Base-by-base conservation (phyloP, 2,888 invertebrate species). In the Eurois occulta region DNA sequence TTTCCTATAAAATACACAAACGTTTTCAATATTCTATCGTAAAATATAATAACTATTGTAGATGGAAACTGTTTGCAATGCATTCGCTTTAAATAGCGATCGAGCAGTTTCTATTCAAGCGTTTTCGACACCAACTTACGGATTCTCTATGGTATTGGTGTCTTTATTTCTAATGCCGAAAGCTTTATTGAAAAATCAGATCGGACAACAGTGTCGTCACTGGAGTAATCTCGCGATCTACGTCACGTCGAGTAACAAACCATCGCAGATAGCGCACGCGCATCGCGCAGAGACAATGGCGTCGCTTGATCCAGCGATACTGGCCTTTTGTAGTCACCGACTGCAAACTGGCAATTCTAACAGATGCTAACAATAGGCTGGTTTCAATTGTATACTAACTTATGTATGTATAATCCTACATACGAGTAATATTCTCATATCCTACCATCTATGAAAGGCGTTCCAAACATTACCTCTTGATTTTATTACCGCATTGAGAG, bases 201-300 rank as follows among this genome's bases (percentile, higher is more conserved):
- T 76, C 68, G 80, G 77, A 78, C 76, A 85, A 84, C 80, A 75
- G 88, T 92, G 90, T 91, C 91, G 90, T 92, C 90, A 92, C 83
- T 46, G 43, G 75, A 80, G 86, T 87, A 92, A 95, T 95, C 94
- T 91, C 86, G 87, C 87, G 90, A 95, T 95, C 95, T 92, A 80
- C 87, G 92, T 94, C 95, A 95, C 95, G 95, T 94, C 72, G 76
- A 72, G 73, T 82, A 81, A 81, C 89, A 85, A 88, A 87, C 92
- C 91, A 91, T 91, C 86, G 87, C 87, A 90, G 95, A 96, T 96
- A 95, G 91, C 91, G 94, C 96, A 96, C 95, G 95, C 92, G 91
- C 91, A 87, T 88, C 80, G 78, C 84, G 76, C 88, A 88, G 89
- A 90, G 90, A 94, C 95, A 94, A 95, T 94, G 90, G 91, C 89